Evolutionary conservation across 2,113 vertebrate genomes (phyloP).

Genomic region (Spermophilus dauricus): DNA sequence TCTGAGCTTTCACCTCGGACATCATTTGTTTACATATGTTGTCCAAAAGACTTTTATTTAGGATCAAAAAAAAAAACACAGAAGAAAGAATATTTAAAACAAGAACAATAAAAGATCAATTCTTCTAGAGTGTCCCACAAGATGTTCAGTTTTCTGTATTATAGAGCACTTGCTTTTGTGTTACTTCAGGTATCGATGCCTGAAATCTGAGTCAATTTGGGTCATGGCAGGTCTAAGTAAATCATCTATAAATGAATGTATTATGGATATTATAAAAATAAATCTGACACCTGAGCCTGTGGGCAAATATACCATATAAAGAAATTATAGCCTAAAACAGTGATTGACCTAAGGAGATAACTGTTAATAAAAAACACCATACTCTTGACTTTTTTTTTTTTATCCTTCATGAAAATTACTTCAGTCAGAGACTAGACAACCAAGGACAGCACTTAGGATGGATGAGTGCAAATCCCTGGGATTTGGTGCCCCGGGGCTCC

Average conservation of each 20-base stretch:
- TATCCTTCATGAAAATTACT: slow-evolving; percentile 47
- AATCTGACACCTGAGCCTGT: slow-evolving; percentile 63
- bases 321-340: slow-evolving; percentile 51
- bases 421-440: background rate
- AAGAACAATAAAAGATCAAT: background rate
- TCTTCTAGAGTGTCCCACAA: background rate
- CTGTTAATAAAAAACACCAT: background rate
- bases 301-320: slow-evolving; percentile 64
- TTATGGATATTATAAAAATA: slow-evolving; percentile 77
- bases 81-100: background rate
- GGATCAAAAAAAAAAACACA: background rate
- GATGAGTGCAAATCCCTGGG: background rate
- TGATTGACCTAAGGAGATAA: slow-evolving; percentile 29
- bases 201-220: slow-evolving; percentile 38
- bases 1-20: background rate
- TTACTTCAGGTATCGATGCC: background rate
- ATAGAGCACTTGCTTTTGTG: background rate
- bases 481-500: background rate
- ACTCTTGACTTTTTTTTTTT: background rate
- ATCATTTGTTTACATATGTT: background rate
- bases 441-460: background rate
- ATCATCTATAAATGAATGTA: slow-evolving; percentile 74
- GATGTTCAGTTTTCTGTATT: background rate
- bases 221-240: slow-evolving; percentile 60
- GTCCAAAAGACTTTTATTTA: slow-evolving; percentile 10